Evolutionary conservation across 1,140 invertebrate genomes (phyloP), one percentile per base, ranked within the genome.

Genomic region (Drosophila lowei): DNA sequence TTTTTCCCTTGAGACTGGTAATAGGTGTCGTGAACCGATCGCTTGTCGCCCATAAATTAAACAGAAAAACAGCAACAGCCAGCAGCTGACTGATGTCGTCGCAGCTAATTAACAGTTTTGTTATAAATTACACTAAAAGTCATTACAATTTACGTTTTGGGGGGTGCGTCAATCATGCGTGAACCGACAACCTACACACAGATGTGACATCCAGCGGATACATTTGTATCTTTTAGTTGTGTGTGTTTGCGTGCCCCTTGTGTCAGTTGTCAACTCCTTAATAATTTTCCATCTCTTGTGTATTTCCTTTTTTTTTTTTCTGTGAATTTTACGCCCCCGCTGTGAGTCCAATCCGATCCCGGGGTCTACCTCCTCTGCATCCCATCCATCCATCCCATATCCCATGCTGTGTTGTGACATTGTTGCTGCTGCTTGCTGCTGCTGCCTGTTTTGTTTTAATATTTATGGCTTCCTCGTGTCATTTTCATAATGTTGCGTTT

Each of bases 101-200:
- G 75, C 81, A 85, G 89, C 89, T 90, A 90, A 90, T 90, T 90
- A 90, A 90, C 89, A 89, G 83, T 84, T 89, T 90, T 84, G 85
- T 89, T 89, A 84, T 90, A 90, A 90, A 90, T 89, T 90, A 90
- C 79, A 77, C 49, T 49, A 50, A 76, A 72, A 79, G 71, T 65
- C 84, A 89, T 83, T 89, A 76, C 58, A 83, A 63, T 88, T 61
- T 73, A 38, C 34, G 34, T 34, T 48, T 48, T 42, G 52, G 49
- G 38, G 62, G 52, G 60, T 77, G 73, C 80, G 79, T 90, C 89
- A 90, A 90, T 90, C 89, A 90, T 89, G 89, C 83, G 77, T 77
- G 47, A 79, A 81, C 72, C 77, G 81, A 90, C 34, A 11, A 38
- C 34, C 34, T 34, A 34, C 11, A 30, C 11, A 38, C 88, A 79